Conservation (phyloP, 2,888 invertebrate genomes). For the Deroplatys truncata region DNA sequence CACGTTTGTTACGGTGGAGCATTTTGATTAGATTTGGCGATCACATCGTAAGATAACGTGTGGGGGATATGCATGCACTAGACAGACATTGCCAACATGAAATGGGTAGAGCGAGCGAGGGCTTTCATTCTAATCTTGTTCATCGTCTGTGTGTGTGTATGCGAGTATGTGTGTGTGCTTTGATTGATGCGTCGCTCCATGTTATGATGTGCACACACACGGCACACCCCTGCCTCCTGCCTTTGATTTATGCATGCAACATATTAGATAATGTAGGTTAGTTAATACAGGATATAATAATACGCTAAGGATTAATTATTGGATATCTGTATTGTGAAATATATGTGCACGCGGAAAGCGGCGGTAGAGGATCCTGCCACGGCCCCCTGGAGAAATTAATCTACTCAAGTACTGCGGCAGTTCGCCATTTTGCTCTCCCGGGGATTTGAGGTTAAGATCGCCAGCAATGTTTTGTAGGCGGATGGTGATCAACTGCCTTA, state of each 20-base stretch:
- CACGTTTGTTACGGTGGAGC: background rate
- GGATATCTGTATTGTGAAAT: background rate
- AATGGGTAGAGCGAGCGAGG: background rate
- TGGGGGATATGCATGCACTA: background rate
- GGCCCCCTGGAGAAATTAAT: background rate
- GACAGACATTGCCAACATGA: background rate
- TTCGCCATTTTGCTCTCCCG: background rate
- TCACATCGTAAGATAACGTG: background rate
- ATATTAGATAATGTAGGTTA: constrained; percentile 12
- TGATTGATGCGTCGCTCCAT: constrained; percentile 4
- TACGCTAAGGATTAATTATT: constrained; percentile 12
- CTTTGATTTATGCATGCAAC: constrained; percentile 14
- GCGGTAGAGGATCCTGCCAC: background rate
- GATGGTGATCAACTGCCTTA: no score
- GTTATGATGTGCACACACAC: background rate
- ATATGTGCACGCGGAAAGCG: background rate
- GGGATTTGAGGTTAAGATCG: background rate
- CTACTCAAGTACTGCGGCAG: background rate
- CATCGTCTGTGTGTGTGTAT: background rate
- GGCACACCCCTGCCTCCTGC: background rate
- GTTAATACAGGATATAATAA: constrained; percentile 15
- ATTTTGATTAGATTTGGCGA: constrained; percentile 2
- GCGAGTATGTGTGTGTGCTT: background rate
- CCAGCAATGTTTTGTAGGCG: no score
- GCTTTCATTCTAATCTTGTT: constrained; percentile 12